These are phyloP conservation scores for Muscicapa striata DNA, from an alignment of 2,797 vertebrate species.

Conservation along the genomic window DNA sequence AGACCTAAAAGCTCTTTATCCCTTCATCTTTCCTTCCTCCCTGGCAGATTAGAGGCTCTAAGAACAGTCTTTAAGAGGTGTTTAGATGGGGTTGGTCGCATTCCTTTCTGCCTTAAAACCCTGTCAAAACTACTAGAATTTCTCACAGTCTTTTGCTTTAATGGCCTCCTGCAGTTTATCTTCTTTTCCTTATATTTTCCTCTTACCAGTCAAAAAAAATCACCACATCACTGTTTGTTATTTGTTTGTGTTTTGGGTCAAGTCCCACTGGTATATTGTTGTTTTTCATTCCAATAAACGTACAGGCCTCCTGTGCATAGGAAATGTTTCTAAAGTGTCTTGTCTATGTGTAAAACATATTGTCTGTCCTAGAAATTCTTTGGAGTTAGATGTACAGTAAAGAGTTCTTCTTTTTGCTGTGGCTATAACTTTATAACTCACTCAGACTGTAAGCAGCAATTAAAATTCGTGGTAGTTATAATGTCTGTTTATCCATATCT, in stretches of 20 bases:
- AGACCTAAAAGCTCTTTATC: neutral
- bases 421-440: neutral
- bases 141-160: neutral
- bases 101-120: neutral
- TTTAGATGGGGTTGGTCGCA: neutral
- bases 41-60: neutral
- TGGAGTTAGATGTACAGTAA: neutral
- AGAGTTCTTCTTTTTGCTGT: neutral
- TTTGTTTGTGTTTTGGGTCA: neutral
- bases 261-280: neutral
- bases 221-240: accelerated
- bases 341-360: neutral
- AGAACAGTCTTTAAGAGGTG: neutral
- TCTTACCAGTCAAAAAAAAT: neutral
- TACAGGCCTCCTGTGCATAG: neutral
- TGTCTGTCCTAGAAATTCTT: neutral
- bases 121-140: neutral
- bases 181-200: neutral
- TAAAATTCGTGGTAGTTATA: neutral
- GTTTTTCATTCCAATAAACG: neutral
- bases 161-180: neutral
- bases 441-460: neutral
- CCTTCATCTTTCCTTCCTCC: neutral
- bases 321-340: neutral
- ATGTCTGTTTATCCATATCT: neutral